Conservation (phyloP, 1,140 invertebrate genomes). For the Pseudomyrmex sp. region DNA sequence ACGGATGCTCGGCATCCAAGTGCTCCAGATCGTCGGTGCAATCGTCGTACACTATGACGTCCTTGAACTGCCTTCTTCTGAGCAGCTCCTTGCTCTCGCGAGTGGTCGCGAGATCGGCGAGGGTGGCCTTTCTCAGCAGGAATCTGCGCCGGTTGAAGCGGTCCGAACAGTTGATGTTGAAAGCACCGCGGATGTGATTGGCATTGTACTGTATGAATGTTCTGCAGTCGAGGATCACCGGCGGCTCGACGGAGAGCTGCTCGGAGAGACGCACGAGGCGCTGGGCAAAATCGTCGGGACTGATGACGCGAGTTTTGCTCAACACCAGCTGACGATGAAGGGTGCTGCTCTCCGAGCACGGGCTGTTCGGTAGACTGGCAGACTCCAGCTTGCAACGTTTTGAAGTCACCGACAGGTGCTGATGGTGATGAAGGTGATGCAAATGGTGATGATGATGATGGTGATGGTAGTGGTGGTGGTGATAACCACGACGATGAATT, state of each 20-base stretch:
- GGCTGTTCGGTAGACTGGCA: conserved; percentile 86
- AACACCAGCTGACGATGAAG: conserved; percentile 85
- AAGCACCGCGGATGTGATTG: conserved; percentile 89
- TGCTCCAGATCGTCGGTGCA: conserved; percentile 87
- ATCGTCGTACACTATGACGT: conserved; percentile 91
- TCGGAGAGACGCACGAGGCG: conserved; percentile 52
- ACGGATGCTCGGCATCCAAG: conserved; percentile 87
- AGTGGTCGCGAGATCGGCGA: conserved; percentile 89
- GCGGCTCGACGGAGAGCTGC: conserved; percentile 76
- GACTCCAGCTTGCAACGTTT: conserved; percentile 87
- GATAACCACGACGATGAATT: conserved; percentile 46
- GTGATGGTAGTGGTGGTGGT: conserved; percentile 67
- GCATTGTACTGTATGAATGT: conserved; percentile 91
- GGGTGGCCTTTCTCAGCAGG: conserved; percentile 88
- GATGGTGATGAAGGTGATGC: conserved; percentile 68
- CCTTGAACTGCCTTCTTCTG: conserved; percentile 86
- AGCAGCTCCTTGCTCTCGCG: conserved; percentile 88
- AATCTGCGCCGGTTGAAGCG: conserved; percentile 89
- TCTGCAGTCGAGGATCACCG: conserved; percentile 89
- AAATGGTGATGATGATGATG: conserved; percentile 70
- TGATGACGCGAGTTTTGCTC: conserved; percentile 77
- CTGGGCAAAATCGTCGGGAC: conserved; percentile 75
- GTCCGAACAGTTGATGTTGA: conserved; percentile 92
- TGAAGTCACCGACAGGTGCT: conserved; percentile 72
- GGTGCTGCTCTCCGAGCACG: conserved; percentile 86